A percentile compares a stretch with the other conserved stretches of the same genome.
phyloP scores from a whole-genome alignment of 2,888 invertebrate genomes.

The Lumbricus terrestris region DNA sequence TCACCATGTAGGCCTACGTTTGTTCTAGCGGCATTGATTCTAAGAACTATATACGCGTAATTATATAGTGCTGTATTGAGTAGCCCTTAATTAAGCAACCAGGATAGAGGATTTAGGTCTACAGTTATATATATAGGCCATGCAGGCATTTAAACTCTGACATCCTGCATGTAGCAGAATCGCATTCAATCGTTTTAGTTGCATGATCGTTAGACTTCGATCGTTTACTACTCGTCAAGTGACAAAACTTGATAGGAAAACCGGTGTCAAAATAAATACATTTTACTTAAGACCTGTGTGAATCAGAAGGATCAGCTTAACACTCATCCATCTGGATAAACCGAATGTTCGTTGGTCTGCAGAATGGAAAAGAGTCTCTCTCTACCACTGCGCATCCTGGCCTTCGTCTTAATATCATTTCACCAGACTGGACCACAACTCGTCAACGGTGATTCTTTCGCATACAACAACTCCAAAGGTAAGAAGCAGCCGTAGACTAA shows the following conservation, averaged over 20 bases:
- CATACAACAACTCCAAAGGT: background rate
- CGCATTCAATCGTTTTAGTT: background rate
- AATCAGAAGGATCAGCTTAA: background rate
- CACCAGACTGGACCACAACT: background rate
- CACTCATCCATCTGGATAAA: background rate
- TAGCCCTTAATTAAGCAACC: background rate
- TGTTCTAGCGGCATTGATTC: too few species aligned
- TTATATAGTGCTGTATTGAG: too few species aligned
- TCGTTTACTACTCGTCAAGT: background rate
- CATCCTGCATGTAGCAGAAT: background rate
- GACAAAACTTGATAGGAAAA: background rate
- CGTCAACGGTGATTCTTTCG: background rate
- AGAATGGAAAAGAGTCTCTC: background rate
- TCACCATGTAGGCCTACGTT: too few species aligned
- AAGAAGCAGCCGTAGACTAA: too few species aligned
- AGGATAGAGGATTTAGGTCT: too few species aligned
- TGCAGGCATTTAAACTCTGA: background rate
- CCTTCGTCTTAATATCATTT: background rate
- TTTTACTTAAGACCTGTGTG: background rate
- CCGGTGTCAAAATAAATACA: background rate
- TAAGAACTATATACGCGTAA: too few species aligned
- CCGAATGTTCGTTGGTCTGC: background rate
- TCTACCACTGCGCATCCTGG: background rate
- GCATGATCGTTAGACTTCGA: background rate
- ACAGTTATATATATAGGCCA: too few species aligned